Evolutionary conservation across 2,113 vertebrate species (phyloP).

Genomic region (Chaetops frenatus): DNA sequence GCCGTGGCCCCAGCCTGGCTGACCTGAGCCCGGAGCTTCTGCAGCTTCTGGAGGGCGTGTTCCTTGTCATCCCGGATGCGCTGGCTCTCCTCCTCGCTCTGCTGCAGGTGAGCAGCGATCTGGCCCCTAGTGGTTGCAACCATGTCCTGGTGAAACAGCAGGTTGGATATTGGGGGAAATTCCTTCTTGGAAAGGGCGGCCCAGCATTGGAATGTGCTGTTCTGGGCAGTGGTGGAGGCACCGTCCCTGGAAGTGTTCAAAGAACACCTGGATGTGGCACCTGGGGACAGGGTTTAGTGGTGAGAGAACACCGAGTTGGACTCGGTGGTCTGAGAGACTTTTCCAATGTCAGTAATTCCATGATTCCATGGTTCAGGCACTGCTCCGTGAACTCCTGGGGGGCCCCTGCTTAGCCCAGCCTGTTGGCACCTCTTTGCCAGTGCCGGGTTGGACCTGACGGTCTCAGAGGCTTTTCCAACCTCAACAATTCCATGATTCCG

Average conservation of each 20-base stretch:
- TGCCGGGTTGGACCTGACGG: rapidly evolving
- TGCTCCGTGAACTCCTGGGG: not conserved
- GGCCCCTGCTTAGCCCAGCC: not conserved
- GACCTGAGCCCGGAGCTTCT: slow-evolving; percentile 69
- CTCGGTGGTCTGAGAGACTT: not conserved
- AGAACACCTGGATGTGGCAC: not conserved
- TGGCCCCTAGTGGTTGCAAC: slow-evolving; percentile 52
- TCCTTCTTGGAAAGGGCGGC: not conserved
- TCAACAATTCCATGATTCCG: not conserved
- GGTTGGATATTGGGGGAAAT: rapidly evolving
- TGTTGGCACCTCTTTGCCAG: not conserved
- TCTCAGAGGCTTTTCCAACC: not conserved
- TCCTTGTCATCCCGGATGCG: slow-evolving; percentile 57
- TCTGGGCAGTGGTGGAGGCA: not conserved
- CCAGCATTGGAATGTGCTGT: not conserved
- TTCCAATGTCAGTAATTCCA: not conserved
- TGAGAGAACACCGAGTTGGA: rapidly evolving
- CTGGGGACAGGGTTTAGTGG: not conserved
- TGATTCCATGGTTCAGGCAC: not conserved
- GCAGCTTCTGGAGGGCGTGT: slow-evolving; percentile 46
- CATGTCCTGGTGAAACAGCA: slow-evolving; percentile 60
- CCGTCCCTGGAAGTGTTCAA: not conserved
- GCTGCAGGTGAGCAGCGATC: slow-evolving; percentile 16
- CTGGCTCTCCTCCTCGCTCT: slow-evolving; percentile 56
- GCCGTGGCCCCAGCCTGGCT: slow-evolving; percentile 29